phyloP scores from a whole-genome alignment of 1,140 invertebrate genomes.

The Zaprionus vittiger region DNA sequence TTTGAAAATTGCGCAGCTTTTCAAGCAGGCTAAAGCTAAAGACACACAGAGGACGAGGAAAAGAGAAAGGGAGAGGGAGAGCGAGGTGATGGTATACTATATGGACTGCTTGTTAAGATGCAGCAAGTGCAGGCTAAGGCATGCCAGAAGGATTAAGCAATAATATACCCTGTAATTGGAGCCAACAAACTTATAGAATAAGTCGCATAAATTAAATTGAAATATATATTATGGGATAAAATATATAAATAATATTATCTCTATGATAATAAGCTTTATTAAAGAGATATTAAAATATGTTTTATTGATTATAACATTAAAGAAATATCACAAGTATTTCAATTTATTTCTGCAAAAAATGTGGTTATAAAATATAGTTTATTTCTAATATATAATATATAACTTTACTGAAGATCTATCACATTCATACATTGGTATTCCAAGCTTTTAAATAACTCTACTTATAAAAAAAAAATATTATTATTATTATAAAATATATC shows the following conservation, averaged over 20 bases:
- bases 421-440: background rate
- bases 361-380: background rate
- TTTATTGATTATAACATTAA: too few species aligned
- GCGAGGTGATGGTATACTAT: background rate
- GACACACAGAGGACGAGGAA: background rate
- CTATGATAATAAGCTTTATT: too few species aligned
- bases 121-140: conserved; percentile 5
- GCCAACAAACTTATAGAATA: background rate
- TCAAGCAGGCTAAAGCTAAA: background rate
- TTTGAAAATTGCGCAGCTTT: conserved; percentile 20
- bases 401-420: background rate
- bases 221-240: background rate
- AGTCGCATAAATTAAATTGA: background rate
- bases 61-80: background rate
- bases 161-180: background rate
- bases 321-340: too few species aligned
- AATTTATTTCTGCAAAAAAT: background rate
- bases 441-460: too few species aligned
- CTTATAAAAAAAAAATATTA: background rate
- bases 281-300: too few species aligned
- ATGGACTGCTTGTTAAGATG: background rate
- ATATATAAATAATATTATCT: background rate
- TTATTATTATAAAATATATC: background rate
- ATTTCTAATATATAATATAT: background rate
- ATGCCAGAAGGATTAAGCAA: background rate